Conservation (phyloP, 2,888 invertebrate species). For the Microctonus hyperodae region DNA sequence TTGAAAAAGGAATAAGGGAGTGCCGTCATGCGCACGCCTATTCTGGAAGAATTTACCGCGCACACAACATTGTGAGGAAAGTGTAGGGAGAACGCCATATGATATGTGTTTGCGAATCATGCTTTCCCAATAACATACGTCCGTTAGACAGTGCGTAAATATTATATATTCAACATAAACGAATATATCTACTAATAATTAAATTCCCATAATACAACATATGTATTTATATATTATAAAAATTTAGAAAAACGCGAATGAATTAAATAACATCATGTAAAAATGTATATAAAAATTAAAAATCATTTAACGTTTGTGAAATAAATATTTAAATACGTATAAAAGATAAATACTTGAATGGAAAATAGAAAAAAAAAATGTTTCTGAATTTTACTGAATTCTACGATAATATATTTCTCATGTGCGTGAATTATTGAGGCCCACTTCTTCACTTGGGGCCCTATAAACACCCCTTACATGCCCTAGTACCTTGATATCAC, state of each 20-base stretch:
- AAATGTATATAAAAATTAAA: no score
- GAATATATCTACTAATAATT: constrained; percentile 40
- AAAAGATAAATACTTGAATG: no score
- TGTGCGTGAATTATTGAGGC: constrained; percentile 34
- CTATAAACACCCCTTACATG: constrained; percentile 53
- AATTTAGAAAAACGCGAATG: no score
- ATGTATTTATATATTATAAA: no score
- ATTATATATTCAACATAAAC: constrained; percentile 26
- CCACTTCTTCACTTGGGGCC: constrained; percentile 43
- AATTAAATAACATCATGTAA: no score
- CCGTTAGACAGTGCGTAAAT: constrained; percentile 57
- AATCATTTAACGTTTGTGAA: no score
- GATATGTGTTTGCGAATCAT: constrained; percentile 43
- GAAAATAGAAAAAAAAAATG: no score
- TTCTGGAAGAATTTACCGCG: constrained; percentile 5
- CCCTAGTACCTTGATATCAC: constrained; percentile 58
- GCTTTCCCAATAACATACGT: constrained; percentile 57
- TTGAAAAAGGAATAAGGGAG: constrained; percentile 53
- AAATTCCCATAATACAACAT: no score
- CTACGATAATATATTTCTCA: no score
- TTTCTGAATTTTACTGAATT: no score
- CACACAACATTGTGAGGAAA: background rate
- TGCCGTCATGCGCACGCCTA: constrained; percentile 21
- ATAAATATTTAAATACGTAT: no score
- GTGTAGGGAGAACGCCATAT: background rate